Evolutionary conservation across 2,797 vertebrate genomes (phyloP), one percentile per base, ranked within the genome.

Genomic region (Parauchenoglanis ngamensis): DNA sequence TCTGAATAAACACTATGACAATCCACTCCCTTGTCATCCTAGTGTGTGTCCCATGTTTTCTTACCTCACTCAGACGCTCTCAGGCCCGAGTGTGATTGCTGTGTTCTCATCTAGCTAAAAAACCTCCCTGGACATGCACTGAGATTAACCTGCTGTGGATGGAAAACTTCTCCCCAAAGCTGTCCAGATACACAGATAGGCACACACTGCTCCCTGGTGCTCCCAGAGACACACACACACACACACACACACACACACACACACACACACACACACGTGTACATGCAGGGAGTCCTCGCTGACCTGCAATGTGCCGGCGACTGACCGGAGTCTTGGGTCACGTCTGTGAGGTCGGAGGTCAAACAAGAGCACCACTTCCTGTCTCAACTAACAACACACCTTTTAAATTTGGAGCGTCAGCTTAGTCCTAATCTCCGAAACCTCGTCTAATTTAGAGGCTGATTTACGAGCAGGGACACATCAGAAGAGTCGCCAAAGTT

Each of bases 311-410:
- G 19, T 44, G 65, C 84, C 67, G 82, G 68, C 90, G 85, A 91
- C 75, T 81, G 85, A 86, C 82, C 65, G 80, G 89, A 90, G 91
- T 89, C 87, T 89, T 85, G 90, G 87, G 89, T 90, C 93, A 92
- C 90, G 88, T 92, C 87, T 52, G 85, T 70, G 28, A 89, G 94
- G 91, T 93, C 92, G 93, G 87, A 89, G 94, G 94, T 95, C 92
- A 93, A 93, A 91, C 93, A 90, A 75, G 94, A 94, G 93, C 90
- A 92, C 92, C 92, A 93, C 93, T 95, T 95, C 95, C 94, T 95
- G 94, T 93, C 88, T 91, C 89, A 91, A 87, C 75, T 86, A 49
- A 90, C 10, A 78, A 56, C 87, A 91, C 89, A 90, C 92, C 92
- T 91, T 90, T 90, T 92, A 93, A 93, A 91, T 92, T 92, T 93